These are phyloP conservation scores for Polydrusus cervinus DNA, from an alignment of 2,888 invertebrate genomes.

Conservation along the genomic window DNA sequence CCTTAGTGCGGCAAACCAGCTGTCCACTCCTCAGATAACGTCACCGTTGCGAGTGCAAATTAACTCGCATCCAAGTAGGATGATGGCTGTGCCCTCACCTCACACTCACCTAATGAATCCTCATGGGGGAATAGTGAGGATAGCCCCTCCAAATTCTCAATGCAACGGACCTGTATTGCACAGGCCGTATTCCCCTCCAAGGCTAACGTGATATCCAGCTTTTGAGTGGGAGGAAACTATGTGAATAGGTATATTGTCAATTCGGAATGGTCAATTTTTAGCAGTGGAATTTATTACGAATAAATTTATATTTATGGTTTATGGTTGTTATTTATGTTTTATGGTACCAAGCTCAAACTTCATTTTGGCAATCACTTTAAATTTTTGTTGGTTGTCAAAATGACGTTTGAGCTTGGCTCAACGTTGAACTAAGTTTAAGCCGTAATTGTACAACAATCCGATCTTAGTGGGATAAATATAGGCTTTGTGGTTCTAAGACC, in stretches of 20 bases:
- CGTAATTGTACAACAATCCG: too few species aligned
- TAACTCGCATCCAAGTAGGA: slow-evolving; percentile 61
- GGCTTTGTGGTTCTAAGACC: too few species aligned
- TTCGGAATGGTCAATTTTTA: slow-evolving; percentile 23
- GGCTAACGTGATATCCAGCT: slow-evolving; percentile 70
- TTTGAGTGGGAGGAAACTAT: slow-evolving; percentile 58
- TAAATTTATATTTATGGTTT: too few species aligned
- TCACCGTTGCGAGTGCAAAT: slow-evolving; percentile 69
- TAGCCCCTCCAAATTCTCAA: slow-evolving; percentile 68
- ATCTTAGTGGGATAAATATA: too few species aligned
- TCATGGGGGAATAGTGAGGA: slow-evolving; percentile 68
- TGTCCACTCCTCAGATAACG: slow-evolving; percentile 62
- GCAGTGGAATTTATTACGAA: slow-evolving; percentile 25
- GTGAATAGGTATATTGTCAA: slow-evolving; percentile 56
- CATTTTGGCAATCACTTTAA: too few species aligned
- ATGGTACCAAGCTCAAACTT: too few species aligned
- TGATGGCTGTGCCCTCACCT: slow-evolving; percentile 61
- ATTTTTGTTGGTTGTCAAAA: too few species aligned
- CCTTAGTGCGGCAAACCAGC: slow-evolving; percentile 60
- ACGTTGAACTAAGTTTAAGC: too few species aligned
- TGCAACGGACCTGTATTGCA: slow-evolving; percentile 66
- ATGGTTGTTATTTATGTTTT: too few species aligned
- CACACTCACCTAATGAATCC: slow-evolving; percentile 64
- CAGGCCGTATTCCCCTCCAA: slow-evolving; percentile 70
- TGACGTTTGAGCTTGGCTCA: too few species aligned